Percentiles rank a stretch among this genome's conserved stretches.
phyloP scores from a whole-genome alignment of 2,888 invertebrate genomes.

The Yponomeuta malinellus region DNA sequence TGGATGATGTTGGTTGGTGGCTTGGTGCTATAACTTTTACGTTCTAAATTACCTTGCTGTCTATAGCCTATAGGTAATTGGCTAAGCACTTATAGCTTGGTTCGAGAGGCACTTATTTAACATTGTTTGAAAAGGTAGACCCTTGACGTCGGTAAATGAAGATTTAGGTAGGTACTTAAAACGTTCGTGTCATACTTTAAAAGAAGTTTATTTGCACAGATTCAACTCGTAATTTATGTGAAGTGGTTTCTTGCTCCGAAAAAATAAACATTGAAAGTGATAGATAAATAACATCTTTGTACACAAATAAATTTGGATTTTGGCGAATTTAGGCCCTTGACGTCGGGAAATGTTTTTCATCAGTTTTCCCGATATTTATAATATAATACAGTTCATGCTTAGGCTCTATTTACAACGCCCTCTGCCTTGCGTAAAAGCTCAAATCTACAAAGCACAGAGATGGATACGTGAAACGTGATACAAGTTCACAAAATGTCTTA shows the following conservation, averaged over 20 bases:
- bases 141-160: too few species aligned
- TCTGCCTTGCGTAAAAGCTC: background rate
- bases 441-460: background rate
- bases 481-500: background rate
- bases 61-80: background rate
- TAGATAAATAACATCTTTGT: background rate
- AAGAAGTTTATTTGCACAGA: background rate
- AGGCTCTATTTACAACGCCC: background rate
- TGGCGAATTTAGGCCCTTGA: background rate
- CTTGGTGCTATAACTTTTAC: background rate
- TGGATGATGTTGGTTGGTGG: background rate
- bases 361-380: background rate
- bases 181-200: too few species aligned
- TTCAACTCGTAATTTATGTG: background rate
- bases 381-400: background rate
- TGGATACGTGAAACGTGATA: background rate
- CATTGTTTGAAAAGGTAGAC: too few species aligned
- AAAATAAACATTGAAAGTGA: background rate
- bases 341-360: background rate
- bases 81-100: background rate
- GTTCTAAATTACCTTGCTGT: background rate
- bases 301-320: background rate
- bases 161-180: too few species aligned
- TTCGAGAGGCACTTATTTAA: too few species aligned
- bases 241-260: background rate